Evolutionary conservation across 2,797 vertebrate genomes (phyloP), one percentile per base, ranked within the genome.

Genomic region (Leucoraja ocellata): DNA sequence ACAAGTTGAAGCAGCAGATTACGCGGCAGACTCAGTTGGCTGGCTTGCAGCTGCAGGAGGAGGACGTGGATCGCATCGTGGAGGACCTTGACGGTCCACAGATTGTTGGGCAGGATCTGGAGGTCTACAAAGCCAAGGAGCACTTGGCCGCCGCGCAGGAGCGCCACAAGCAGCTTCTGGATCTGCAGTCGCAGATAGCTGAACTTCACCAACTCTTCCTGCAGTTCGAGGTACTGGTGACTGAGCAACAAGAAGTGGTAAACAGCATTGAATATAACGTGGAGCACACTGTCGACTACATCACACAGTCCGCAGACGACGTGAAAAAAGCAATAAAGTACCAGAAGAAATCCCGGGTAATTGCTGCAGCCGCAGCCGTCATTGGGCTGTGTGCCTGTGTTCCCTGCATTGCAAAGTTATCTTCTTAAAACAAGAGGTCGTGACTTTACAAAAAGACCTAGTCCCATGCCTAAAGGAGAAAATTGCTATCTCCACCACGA

Each of bases 231-330:
- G 92, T 94, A 73, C 93, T 96, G 93, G 94, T 95, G 65, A 93
- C 93, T 0, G 95, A 95, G 93, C 95, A 96, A 94, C 95, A 96
- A 0, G 95, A 95, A 1, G 93, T 94, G 0, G 14, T 95, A 11
- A 94, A 96, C 94, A 95, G 93, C 94, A 95, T 96, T 77, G 96
- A 96, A 94, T 95, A 93, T 28, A 94, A 96, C 0, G 94, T 96
- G 91, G 94, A 95, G 73, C 94, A 93, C 18, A 95, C 95, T 16
- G 94, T 94, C 0, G 96, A 96, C 93, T 95, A 95, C 8, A 93
- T 94, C 0, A 94, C 94, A 0, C 95, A 95, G 78, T 94, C 93
- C 0, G 81, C 94, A 0, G 73, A 94, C 0, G 94, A 95, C 25
- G 94, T 95, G 91, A 96, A 96, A 95, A 96, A 95, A 94, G 95